Conservation (phyloP, 2,888 invertebrate genomes). For the Cryptocephalus moraei region DNA sequence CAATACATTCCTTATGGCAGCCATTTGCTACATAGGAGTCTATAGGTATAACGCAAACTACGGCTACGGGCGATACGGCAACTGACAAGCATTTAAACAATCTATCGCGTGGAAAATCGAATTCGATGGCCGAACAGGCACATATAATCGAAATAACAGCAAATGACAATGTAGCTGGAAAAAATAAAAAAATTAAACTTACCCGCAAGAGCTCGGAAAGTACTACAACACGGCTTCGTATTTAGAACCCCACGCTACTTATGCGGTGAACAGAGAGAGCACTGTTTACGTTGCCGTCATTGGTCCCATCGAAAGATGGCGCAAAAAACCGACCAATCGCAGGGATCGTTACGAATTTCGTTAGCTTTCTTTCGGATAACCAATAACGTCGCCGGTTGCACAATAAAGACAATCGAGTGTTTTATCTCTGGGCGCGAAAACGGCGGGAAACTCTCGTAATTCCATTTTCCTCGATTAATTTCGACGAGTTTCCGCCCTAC, state of each 20-base stretch:
- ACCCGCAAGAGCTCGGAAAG: conserved; percentile 47
- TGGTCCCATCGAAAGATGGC: conserved; percentile 50
- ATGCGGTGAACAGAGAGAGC: conserved; percentile 47
- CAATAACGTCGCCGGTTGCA: conserved; percentile 28
- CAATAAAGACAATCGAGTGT: conserved; percentile 22
- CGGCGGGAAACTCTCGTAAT: no score
- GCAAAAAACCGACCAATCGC: conserved; percentile 48
- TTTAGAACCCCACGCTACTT: conserved; percentile 54
- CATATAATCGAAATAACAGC: conserved; percentile 27
- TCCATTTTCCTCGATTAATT: no score
- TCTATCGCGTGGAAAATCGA: no score
- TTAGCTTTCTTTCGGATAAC: conserved; percentile 40
- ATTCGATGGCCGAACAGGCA: no score
- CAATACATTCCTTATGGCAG: conserved; percentile 46
- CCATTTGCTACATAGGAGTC: conserved; percentile 39
- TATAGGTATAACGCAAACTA: no score
- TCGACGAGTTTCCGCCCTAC: no score
- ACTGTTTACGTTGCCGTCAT: conserved; percentile 33
- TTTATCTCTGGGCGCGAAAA: no score
- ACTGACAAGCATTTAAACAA: conserved; percentile 11
- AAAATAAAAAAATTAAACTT: conserved; percentile 48
- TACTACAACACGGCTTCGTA: conserved; percentile 51
- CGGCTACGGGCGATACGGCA: conserved; percentile 17
- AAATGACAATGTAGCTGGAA: conserved; percentile 42
- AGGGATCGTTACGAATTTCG: conserved; percentile 41